A percentile compares a stretch with the other conserved stretches of the same genome.
phyloP scores from a whole-genome alignment of 2,888 invertebrate species.

The Synergus gifuensis region DNA sequence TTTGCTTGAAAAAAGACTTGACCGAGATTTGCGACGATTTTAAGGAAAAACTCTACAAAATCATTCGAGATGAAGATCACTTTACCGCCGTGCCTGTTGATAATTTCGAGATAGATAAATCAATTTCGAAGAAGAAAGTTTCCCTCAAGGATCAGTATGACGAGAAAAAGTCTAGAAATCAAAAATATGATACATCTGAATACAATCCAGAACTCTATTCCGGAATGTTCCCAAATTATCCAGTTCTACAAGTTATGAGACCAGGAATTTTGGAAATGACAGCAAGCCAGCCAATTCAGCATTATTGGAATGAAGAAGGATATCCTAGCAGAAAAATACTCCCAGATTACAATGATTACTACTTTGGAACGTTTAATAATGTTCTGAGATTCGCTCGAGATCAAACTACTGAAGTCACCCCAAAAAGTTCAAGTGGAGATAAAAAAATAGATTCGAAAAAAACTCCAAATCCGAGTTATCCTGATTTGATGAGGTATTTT shows the following conservation, averaged over 20 bases:
- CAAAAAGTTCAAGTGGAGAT: not conserved
- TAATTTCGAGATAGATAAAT: not conserved
- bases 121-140: not conserved
- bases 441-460: not conserved
- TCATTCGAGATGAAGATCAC: conserved; percentile 9
- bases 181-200: not conserved
- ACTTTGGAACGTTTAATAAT: not conserved
- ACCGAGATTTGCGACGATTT: not conserved
- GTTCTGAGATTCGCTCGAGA: not conserved
- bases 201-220: not conserved
- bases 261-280: not conserved
- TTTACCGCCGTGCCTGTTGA: not conserved
- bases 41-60: not conserved
- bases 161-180: not conserved
- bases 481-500: not conserved
- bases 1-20: not conserved
- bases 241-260: not conserved
- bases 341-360: not conserved
- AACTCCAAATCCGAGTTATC: not conserved
- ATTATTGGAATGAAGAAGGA: not conserved
- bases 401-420: not conserved
- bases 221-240: not conserved
- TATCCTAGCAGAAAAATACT: not conserved
- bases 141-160: not conserved
- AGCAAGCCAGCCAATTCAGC: not conserved